Conservation (phyloP, 1,140 invertebrate genomes). For the Aphelinus atriplicis region DNA sequence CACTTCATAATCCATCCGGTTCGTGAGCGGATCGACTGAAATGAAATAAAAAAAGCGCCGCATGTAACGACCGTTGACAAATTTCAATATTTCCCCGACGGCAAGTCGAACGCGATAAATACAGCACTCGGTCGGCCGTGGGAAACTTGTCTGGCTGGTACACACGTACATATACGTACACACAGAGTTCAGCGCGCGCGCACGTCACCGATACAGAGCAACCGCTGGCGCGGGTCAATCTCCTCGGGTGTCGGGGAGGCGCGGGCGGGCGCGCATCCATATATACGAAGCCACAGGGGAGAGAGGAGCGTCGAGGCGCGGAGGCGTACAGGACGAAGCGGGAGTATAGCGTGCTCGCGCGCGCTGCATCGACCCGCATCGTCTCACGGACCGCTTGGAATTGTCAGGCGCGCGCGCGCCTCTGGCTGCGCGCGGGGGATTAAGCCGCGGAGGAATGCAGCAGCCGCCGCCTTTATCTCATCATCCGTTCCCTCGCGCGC, state of each 20-base stretch:
- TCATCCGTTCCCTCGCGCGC: conserved; percentile 38
- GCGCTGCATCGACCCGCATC: not conserved
- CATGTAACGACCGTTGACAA: no score
- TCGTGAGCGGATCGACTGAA: no score
- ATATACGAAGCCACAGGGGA: not conserved
- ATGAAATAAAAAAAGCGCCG: no score
- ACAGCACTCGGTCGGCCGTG: no score
- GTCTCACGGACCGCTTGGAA: conserved; percentile 15
- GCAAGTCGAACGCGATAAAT: no score
- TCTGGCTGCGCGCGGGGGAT: conserved; percentile 45
- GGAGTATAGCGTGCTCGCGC: not conserved
- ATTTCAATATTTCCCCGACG: no score
- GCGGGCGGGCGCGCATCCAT: no score
- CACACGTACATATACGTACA: no score
- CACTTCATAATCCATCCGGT: no score
- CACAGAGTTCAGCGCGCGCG: not conserved
- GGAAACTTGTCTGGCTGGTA: no score
- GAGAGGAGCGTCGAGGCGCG: not conserved
- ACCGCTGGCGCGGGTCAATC: not conserved
- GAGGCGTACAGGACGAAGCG: not conserved
- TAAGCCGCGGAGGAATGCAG: conserved; percentile 59
- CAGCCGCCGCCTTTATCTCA: conserved; percentile 36
- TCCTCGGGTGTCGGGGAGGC: not conserved
- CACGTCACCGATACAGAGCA: conserved; percentile 4
- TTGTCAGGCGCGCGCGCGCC: conserved; percentile 22